Evolutionary conservation across 2,113 vertebrate species (phyloP), one percentile per base, ranked within the genome.

Genomic region (Python bivittatus): DNA sequence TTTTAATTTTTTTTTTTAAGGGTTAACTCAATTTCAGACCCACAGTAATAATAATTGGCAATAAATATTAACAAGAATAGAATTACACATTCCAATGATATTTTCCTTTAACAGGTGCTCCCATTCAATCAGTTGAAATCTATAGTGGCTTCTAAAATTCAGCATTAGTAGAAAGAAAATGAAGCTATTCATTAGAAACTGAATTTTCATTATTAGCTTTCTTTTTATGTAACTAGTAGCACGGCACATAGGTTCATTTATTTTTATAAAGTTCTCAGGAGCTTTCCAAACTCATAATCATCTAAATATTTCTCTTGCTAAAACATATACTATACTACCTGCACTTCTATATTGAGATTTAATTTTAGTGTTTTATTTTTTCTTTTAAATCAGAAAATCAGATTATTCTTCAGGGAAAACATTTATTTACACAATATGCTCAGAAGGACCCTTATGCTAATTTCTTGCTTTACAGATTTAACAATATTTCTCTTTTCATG

Each of bases 331-430:
- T 38, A 91, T 68, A 88, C 93, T 94, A 84, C 27, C 61, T 58
- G 93, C 5, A 38, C 57, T 9, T 2, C 25, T 90, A 12, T 29
- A 56, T 93, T 88, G 84, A 86, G 60, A 29, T 10, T 33, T 8
- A 91, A 57, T 94, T 29, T 38, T 91, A 91, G 6, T 91, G 68
- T 57, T 92, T 94, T 93, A 33, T 90, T 93, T 23, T 91, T 92
- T 17, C 88, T 88, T 87, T 48, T 92, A 93, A 95, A 95, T 42
- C 42, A 17, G 13, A 42, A 53, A 33, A 6, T 5, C 52, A 48
- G 94, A 96, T 94, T 86, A 61, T 64, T 91, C 91, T 95, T 85
- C 72, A 64, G 94, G 90, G 90, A 91, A 90, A 8, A 10, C 86
- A 88, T 88, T 91, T 91, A 68, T 89, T 93, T 60, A 64, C 93